These are phyloP conservation scores for Seira musarum DNA, from an alignment of 2,888 invertebrate genomes.

Conservation along the genomic window DNA sequence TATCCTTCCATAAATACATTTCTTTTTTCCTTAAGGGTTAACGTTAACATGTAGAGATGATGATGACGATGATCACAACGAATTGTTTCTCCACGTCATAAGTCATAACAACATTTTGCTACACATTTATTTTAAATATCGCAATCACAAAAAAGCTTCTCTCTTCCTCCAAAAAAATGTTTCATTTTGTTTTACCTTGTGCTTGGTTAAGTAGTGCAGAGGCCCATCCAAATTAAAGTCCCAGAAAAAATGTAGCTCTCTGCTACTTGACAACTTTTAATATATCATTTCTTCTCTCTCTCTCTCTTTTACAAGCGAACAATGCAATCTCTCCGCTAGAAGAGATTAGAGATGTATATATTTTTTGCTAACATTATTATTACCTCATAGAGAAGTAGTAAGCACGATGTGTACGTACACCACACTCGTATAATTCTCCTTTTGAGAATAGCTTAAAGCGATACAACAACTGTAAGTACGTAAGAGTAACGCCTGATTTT, in stretches of 20 bases:
- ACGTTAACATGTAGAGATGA: not conserved
- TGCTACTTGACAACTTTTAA: conserved; percentile 28
- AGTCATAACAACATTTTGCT: not conserved
- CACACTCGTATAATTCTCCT: not conserved
- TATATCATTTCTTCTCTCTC: conserved; percentile 25
- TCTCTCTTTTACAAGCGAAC: conserved; percentile 13
- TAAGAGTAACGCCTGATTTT: conserved; percentile 34
- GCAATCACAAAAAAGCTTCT: not conserved
- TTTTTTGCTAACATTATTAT: not conserved
- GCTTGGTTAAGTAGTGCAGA: not conserved
- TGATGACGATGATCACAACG: too few species aligned
- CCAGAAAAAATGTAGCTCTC: conserved; percentile 1
- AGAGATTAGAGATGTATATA: not conserved
- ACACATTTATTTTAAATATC: conserved; percentile 1
- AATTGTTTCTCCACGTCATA: too few species aligned
- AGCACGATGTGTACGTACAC: too few species aligned
- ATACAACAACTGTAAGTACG: conserved; percentile 26
- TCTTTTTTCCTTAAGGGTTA: not conserved
- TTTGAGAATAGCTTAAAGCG: conserved; percentile 41
- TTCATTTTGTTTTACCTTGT: not conserved
- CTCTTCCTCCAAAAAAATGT: not conserved
- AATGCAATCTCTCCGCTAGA: too few species aligned
- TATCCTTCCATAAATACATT: not conserved
- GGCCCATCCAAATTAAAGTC: not conserved
- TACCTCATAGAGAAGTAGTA: too few species aligned